A percentile compares a stretch with the other conserved stretches of the same genome.
Evolutionary conservation across 53 echinoderm and acorn worm species (phyloP).

Genomic region (Stichopus horrens): DNA sequence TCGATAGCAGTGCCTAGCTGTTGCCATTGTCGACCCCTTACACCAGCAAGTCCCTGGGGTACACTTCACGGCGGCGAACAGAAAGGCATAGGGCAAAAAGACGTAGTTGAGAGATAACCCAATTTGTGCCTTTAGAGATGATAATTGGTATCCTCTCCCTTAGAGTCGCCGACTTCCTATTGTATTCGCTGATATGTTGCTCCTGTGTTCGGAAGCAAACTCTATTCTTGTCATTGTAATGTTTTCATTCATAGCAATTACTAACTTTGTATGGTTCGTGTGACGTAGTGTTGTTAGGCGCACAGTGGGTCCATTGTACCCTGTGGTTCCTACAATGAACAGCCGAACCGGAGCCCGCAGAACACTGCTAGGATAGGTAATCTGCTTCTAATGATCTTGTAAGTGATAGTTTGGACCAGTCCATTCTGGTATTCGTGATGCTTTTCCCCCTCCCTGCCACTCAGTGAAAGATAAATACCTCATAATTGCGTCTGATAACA

Average conservation of each 20-base stretch:
- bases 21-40: constrained; percentile 1
- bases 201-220: constrained; percentile 40
- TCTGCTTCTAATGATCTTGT: constrained; percentile 17
- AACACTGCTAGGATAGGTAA: constrained; percentile 31
- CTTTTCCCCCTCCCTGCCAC: background rate
- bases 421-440: background rate
- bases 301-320: constrained; percentile 27
- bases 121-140: constrained; percentile 56
- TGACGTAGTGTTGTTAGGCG: constrained; percentile 17
- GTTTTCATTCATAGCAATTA: constrained; percentile 44
- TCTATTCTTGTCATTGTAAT: constrained; percentile 2
- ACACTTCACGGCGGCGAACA: constrained; percentile 59
- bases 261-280: constrained; percentile 21
- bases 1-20: constrained; percentile 21
- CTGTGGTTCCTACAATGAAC: background rate
- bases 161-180: constrained; percentile 34
- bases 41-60: constrained; percentile 20
- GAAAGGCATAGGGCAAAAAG: constrained; percentile 61
- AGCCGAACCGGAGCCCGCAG: constrained; percentile 11
- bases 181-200: constrained; percentile 36
- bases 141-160: constrained; percentile 31
- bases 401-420: background rate
- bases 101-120: constrained; percentile 53
- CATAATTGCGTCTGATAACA: background rate
- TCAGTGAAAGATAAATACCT: background rate